Evolutionary conservation across 92 coral and sea anemone species (phyloP).

Genomic region (Hydrozoanthus gracilis): DNA sequence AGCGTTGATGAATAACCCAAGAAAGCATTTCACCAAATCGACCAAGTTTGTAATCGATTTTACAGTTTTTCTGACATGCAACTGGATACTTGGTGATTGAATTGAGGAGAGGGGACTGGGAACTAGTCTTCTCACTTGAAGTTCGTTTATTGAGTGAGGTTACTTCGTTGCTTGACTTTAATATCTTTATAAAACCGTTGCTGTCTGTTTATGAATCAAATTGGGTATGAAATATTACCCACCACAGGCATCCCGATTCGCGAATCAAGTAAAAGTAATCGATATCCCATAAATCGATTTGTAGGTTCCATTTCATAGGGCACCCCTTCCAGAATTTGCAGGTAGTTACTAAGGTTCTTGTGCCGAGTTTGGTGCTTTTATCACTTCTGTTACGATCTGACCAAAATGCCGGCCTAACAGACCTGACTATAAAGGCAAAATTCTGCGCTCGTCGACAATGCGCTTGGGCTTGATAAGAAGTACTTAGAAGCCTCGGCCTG

Average conservation of each 20-base stretch:
- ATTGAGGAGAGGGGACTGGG: conserved; percentile 20
- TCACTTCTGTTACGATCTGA: conserved; percentile 47
- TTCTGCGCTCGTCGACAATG: too few relatives aligned
- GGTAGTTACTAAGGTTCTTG: conserved; percentile 41
- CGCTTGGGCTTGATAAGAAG: too few relatives aligned
- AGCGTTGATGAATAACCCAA: not conserved
- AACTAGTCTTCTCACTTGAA: not conserved
- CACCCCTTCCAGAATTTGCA: conserved; percentile 49
- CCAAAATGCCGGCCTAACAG: not conserved
- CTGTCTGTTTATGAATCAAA: not conserved
- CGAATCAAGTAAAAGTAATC: conserved; percentile 40
- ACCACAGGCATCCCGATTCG: conserved; percentile 41
- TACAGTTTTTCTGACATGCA: not conserved
- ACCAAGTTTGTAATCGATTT: not conserved
- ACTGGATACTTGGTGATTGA: not conserved
- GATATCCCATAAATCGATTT: conserved; percentile 45
- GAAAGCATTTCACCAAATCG: not conserved
- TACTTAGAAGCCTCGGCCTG: too few relatives aligned
- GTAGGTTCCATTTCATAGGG: conserved; percentile 53
- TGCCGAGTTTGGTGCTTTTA: conserved; percentile 51
- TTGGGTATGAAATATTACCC: not conserved
- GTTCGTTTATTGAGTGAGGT: not conserved
- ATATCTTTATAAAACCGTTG: not conserved
- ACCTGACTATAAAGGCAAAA: not conserved
- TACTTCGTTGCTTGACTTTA: not conserved